Evolutionary conservation across 1,140 invertebrate genomes (phyloP), one percentile per base, ranked within the genome.

Genomic region (Cyclina sinensis): DNA sequence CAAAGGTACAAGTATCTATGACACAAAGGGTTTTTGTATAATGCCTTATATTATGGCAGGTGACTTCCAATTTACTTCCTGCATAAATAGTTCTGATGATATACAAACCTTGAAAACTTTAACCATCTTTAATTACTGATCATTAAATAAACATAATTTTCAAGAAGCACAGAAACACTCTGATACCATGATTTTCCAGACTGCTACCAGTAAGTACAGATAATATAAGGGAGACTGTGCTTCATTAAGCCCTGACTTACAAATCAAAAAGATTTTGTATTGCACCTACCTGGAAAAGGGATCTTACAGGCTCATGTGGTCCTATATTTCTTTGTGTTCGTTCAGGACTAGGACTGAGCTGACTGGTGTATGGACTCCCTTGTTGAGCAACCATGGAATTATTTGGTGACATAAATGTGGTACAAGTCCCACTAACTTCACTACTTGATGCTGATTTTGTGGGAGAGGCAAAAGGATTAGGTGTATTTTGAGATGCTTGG

Each of bases 381-480:
- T 89, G 86, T 48, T 90, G 90, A 35, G 89, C 84, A 46, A 89
- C 74, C 73, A 91, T 83, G 18, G 91, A 91, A 70, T 87, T 89
- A 57, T 90, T 91, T 3, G 91, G 91, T 37, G 91, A 92, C 59
- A 84, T 84, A 39, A 89, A 76, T 62, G 73, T 70, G 37, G 70
- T 3, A 32, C 18, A 30, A 27, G 39, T 32, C n/a, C 54, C 70
- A 83, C 62, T 70, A 78, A 39, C 37, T 43, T 90, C 86, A 59
- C 35, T 65, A 65, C 48, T 70, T 43, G 65, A 24, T 18, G 62
- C 51, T 18, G 81, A 54, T 82, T 92, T 92, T 21, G 78, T 65
- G n/a, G 92, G 93, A 30, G 92, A 91, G 65, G 90, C 92, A 90
- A 94, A 94, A 48, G 94, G 94, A 88, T 94, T 94, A 76, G 86